Evolutionary conservation across 2,888 invertebrate genomes (phyloP), one percentile per base, ranked within the genome.

Genomic region (Dryomyza anilis): DNA sequence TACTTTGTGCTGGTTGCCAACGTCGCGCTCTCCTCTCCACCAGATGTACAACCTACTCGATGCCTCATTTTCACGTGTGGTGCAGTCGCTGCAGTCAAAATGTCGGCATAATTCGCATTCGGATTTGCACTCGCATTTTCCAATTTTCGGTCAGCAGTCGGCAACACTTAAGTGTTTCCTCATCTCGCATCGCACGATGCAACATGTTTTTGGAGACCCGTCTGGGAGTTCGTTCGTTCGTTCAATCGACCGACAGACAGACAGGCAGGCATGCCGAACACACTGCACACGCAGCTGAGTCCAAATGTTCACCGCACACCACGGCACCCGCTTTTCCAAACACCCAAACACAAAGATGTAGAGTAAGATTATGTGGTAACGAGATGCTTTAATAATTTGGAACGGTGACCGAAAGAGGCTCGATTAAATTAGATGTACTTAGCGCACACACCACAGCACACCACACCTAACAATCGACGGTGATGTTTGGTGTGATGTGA

Each of bases 381-480:
- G 52, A 53, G 62, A 63, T 56, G 63, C 45, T 19, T 33, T 48
- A 21, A 62, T 45, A 39, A 16, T 62, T 62, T 55, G 55, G 29
- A 27, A 16, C 55, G 19, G 53, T 62, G 55, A 62, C 55, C 62
- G 45, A 45, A 39, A 14, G 43, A 61, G 27, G 27, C 29, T 48
- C n/a, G 59, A 23, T 57, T 19, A 46, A 48, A 59, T 59, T 48
- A 48, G 30, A 33, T n/a, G 25, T 14, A 8, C 12, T 6, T 2
- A 23, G 1, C 21, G 14, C 48, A 48, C 43, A 43, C 2, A n/a
- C n/a, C n/a, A n/a, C n/a, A n/a, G n/a, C n/a, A 43, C 1, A 43
- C n/a, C 2, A 16, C 16, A 43, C n/a, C 16, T 43, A 12, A 1
- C n/a, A 43, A 19, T 7, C 43, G 19, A 16, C 16, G n/a, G n/a